These are phyloP conservation scores for Adrianichthys oophorus DNA, from an alignment of 2,797 vertebrate genomes.

Conservation along the genomic window DNA sequence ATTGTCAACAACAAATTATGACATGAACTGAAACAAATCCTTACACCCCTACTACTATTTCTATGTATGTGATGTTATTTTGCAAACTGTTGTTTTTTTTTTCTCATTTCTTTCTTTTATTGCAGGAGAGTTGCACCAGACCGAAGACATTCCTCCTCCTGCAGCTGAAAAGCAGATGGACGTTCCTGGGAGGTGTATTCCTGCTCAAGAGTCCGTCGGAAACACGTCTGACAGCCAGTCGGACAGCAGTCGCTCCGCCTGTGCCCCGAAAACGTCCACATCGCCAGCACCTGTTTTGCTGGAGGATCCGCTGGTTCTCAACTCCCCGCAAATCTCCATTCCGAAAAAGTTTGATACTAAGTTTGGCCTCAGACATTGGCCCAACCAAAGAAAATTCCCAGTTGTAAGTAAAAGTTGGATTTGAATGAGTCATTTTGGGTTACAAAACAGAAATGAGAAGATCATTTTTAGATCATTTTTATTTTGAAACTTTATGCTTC, in stretches of 20 bases:
- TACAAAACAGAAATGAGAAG: too few relatives aligned
- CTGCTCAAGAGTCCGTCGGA: neutral
- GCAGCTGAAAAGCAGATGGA: constrained; percentile 7
- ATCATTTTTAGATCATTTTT: too few relatives aligned
- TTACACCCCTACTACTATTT: too few relatives aligned
- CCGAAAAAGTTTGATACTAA: constrained; percentile 54
- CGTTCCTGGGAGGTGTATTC: neutral
- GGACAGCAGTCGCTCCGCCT: neutral
- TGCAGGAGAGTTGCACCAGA: constrained; percentile 21
- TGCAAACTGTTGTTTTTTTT: neutral
- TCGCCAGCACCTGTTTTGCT: constrained; percentile 21
- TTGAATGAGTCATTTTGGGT: too few relatives aligned
- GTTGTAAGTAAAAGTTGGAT: constrained; percentile 53
- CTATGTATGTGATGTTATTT: too few relatives aligned
- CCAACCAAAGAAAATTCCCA: constrained; percentile 18
- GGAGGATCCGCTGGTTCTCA: constrained; percentile 69
- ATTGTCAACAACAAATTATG: too few relatives aligned
- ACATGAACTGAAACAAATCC: too few relatives aligned
- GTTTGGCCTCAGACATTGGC: constrained; percentile 37
- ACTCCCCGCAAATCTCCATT: constrained; percentile 67
- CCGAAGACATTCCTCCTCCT: neutral
- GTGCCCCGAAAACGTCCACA: neutral
- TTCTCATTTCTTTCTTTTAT: neutral
- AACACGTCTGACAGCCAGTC: constrained; percentile 18
- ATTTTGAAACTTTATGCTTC: too few relatives aligned